Conservation (phyloP, 2,797 vertebrate species). For the Tympanoctomys barrerae region DNA sequence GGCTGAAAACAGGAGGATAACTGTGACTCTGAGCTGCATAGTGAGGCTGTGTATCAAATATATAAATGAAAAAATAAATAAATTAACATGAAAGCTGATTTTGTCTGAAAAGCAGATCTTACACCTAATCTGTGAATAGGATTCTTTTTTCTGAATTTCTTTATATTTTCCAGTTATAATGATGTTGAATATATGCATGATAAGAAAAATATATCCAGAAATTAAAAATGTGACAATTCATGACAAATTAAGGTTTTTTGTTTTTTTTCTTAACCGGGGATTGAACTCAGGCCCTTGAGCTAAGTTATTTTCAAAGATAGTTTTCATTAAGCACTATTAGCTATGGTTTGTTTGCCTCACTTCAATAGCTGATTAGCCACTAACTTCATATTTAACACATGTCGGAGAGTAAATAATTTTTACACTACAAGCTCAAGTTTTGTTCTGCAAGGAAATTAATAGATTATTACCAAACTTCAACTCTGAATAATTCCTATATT, state of each 20-base stretch:
- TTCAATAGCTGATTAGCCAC: not conserved
- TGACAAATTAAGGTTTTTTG: not conserved
- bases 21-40: no score
- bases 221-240: not conserved
- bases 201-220: not conserved
- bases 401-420: not conserved
- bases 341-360: not conserved
- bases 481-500: not conserved
- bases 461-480: not conserved
- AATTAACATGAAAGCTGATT: not conserved
- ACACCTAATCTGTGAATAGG: not conserved
- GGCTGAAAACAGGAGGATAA: no score
- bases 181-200: not conserved
- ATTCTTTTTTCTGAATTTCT: not conserved
- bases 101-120: not conserved
- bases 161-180: not conserved
- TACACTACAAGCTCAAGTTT: not conserved
- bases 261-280: no score
- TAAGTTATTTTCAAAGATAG: conserved; percentile 4
- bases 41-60: no score
- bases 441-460: not conserved
- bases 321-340: conserved; percentile 5
- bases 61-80: no score
- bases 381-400: not conserved
- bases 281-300: no score